Evolutionary conservation across 1,140 invertebrate genomes (phyloP).

Genomic region (Drosophila busckii): DNA sequence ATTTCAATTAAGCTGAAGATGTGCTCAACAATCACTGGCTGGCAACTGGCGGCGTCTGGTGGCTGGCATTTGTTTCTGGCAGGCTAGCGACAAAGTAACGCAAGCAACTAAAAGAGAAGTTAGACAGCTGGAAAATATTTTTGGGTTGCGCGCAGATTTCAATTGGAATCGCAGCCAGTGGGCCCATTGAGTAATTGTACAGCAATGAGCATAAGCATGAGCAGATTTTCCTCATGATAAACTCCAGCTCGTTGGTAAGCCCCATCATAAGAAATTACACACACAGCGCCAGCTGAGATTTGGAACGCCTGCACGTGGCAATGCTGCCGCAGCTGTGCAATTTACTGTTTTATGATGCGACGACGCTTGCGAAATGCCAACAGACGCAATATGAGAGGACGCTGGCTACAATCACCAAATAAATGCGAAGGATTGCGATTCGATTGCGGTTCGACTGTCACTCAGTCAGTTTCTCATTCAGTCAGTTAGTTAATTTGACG

Average conservation of each 20-base stretch:
- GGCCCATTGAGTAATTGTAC: slow-evolving; percentile 72
- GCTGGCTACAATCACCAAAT: no score
- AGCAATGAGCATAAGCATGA: slow-evolving; percentile 54
- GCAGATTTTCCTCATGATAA: slow-evolving; percentile 70
- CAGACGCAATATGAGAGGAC: slow-evolving; percentile 1
- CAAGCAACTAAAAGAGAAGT: no score
- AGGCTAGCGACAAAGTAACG: no score
- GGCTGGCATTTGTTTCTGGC: slow-evolving; percentile 5
- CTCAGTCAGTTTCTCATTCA: slow-evolving; percentile 11
- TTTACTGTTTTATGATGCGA: slow-evolving; percentile 68
- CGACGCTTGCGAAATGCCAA: slow-evolving; percentile 48
- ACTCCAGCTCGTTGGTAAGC: slow-evolving; percentile 58
- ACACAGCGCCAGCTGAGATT: slow-evolving; percentile 28
- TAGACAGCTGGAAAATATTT: slow-evolving; percentile 3
- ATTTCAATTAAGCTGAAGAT: slow-evolving; percentile 75
- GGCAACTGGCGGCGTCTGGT: slow-evolving; percentile 1
- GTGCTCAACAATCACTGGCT: slow-evolving; percentile 45
- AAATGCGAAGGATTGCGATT: slow-evolving; percentile 47
- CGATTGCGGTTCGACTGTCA: slow-evolving; percentile 31
- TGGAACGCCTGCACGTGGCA: slow-evolving; percentile 63
- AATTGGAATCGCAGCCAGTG: slow-evolving; percentile 42
- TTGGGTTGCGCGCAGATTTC: slow-evolving; percentile 31
- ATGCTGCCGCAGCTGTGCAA: slow-evolving; percentile 64
- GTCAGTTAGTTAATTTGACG: slow-evolving; percentile 18
- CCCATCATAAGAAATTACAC: slow-evolving; percentile 73